Base-by-base conservation (phyloP, 2,888 invertebrate genomes). In the Drosophila robusta region DNA sequence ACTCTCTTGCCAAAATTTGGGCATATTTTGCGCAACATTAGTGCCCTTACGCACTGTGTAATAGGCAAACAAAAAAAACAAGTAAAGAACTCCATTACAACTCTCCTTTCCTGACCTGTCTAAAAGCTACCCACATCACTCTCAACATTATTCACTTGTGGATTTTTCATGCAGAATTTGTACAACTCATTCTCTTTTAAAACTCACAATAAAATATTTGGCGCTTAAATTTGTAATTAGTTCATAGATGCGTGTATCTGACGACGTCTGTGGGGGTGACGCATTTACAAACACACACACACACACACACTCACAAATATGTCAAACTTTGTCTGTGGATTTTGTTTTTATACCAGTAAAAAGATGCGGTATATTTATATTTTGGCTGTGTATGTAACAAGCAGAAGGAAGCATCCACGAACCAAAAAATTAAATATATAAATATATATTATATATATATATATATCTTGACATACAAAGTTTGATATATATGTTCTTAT, bases 161-260 rank as follows among this genome's bases (percentile, higher is more conserved):
- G 3, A 1, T n/a, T n/a, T 5, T 16, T 3, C n/a, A 12, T 4
- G 18, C 22, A 39, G 46, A 18, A 41, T 32, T 41, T 49, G 29
- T 32, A 24, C 22, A 24, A 8, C 11, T 41, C 22, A 11, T 2
- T 39, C 18, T 4, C n/a, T 34, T 11, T 50, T 42, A n/a, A 29
- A 39, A 36, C 47, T 22, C 29, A 22, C 36, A 52, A 42, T 47
- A 41, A 47, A 47, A 49, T 18, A 56, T 56, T 52, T 54, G 39
- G 47, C 32, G 29, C 24, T 58, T 38, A 14, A 3, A 50, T 45
- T 47, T 38, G 58, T 54, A 64, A 70, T 70, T 64, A 70, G 70
- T 51, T 51, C 52, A 58, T 50, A 41, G 45, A 45, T 29, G 26
- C 32, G 47, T 68, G 38, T 34, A 24, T n/a, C 52, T 24, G 16